Conservation (phyloP, 2,888 invertebrate species). For the Sinhomidia bicolor region DNA sequence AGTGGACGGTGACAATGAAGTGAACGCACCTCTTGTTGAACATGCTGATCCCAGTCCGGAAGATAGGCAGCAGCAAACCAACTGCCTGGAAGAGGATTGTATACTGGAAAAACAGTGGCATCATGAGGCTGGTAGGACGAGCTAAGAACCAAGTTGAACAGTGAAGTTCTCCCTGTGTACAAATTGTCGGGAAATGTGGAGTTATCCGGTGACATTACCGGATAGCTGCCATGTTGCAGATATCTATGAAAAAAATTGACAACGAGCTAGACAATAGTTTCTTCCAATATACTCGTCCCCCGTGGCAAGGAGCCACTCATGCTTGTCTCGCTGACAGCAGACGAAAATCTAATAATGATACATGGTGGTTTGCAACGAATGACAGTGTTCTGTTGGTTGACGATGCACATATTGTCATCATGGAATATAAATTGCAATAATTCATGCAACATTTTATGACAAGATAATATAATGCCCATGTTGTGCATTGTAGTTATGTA, state of each 20-base stretch:
- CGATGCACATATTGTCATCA: background rate
- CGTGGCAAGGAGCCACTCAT: background rate
- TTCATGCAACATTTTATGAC: background rate
- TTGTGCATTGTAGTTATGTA: background rate
- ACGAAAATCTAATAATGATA: background rate
- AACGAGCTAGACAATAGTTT: background rate
- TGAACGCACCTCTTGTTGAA: slow-evolving; percentile 82
- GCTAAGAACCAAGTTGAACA: slow-evolving; percentile 81
- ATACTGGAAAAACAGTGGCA: slow-evolving; percentile 82
- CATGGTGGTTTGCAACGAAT: too few species aligned
- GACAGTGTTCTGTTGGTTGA: background rate
- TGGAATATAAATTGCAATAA: background rate
- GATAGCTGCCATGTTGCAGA: slow-evolving; percentile 91
- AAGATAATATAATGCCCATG: background rate
- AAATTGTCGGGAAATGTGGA: slow-evolving; percentile 88
- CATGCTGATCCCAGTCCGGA: slow-evolving; percentile 83
- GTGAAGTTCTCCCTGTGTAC: slow-evolving; percentile 81
- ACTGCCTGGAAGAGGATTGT: slow-evolving; percentile 85
- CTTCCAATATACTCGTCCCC: background rate
- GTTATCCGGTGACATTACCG: slow-evolving; percentile 91
- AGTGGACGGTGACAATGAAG: background rate
- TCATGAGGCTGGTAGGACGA: slow-evolving; percentile 82
- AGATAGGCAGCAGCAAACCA: slow-evolving; percentile 90
- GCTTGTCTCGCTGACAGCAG: background rate
- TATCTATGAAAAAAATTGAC: slow-evolving; percentile 83